Percentiles rank a stretch among this genome's conserved stretches.
These are phyloP conservation scores for Coleophora flavipennella DNA, from an alignment of 2,888 invertebrate species.

Conservation along the genomic window DNA sequence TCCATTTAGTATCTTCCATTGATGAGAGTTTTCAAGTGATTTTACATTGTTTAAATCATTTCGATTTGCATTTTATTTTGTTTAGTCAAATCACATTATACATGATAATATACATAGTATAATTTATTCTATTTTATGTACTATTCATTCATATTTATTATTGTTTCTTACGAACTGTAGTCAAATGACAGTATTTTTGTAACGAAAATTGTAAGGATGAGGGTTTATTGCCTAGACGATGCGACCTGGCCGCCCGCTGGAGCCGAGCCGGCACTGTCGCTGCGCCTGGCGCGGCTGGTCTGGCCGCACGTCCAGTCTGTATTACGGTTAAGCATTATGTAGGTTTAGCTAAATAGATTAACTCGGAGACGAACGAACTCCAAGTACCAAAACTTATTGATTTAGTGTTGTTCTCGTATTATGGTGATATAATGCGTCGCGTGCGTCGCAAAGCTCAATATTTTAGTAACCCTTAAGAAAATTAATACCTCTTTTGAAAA, in stretches of 20 bases:
- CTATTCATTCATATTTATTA: constrained; percentile 62
- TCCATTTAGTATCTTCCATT: constrained; percentile 68
- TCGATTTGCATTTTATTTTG: constrained; percentile 72
- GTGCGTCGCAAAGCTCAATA: constrained; percentile 70
- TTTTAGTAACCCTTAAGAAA: constrained; percentile 73
- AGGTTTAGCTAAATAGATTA: constrained; percentile 72
- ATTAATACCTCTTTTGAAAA: constrained; percentile 74
- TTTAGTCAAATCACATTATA: constrained; percentile 70
- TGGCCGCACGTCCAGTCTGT: constrained; percentile 30
- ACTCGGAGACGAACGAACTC: constrained; percentile 53
- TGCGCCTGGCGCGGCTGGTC: constrained; percentile 14
- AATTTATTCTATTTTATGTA: constrained; percentile 59
- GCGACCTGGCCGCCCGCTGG: constrained; percentile 16
- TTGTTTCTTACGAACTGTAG: constrained; percentile 70
- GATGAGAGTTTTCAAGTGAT: constrained; percentile 60
- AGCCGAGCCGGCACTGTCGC: constrained; percentile 6
- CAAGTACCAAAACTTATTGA: constrained; percentile 71
- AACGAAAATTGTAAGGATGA: constrained; percentile 67
- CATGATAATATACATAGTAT: constrained; percentile 61
- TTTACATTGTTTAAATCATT: constrained; percentile 66
- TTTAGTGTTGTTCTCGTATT: constrained; percentile 70
- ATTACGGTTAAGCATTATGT: constrained; percentile 73
- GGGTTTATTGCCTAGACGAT: constrained; percentile 51
- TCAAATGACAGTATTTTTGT: constrained; percentile 75
- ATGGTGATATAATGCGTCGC: constrained; percentile 69